These are phyloP conservation scores for Peromyscus nudipes DNA, from an alignment of 2,797 vertebrate species.

Conservation along the genomic window DNA sequence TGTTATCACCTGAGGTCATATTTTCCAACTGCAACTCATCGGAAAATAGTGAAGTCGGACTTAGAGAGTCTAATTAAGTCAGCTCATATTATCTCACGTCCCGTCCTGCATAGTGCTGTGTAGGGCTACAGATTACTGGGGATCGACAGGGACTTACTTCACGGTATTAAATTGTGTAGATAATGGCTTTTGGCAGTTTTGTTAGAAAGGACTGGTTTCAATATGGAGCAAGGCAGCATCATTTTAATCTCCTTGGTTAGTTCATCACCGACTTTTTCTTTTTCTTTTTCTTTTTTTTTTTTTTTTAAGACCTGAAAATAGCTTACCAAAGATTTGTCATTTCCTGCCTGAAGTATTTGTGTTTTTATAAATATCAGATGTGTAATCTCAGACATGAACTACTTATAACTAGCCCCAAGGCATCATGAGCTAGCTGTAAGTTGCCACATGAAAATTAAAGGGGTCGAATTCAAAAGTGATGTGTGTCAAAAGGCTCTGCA, in stretches of 20 bases:
- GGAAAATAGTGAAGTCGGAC: slow-evolving; percentile 68
- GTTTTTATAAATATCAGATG: slow-evolving; percentile 78
- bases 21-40: slow-evolving; percentile 78
- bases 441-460: slow-evolving; percentile 79
- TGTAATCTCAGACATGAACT: slow-evolving; percentile 74
- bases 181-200: slow-evolving; percentile 74
- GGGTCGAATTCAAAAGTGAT: slow-evolving; percentile 72
- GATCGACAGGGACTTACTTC: slow-evolving; percentile 74
- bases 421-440: slow-evolving; percentile 68
- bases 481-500: slow-evolving; percentile 64
- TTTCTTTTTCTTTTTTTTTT: not conserved
- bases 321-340: slow-evolving; percentile 82
- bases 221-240: slow-evolving; percentile 73
- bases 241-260: slow-evolving; percentile 77
- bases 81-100: slow-evolving; percentile 72
- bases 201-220: slow-evolving; percentile 73
- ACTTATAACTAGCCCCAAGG: slow-evolving; percentile 80
- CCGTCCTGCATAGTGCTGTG: not conserved
- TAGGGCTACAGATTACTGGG: slow-evolving; percentile 72
- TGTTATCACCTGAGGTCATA: slow-evolving; percentile 82
- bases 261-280: slow-evolving; percentile 76
- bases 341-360: slow-evolving; percentile 77
- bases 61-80: slow-evolving; percentile 79
- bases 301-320: slow-evolving; percentile 80
- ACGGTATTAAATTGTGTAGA: slow-evolving; percentile 78